phyloP scores from a whole-genome alignment of 2,888 invertebrate species.

The Drosophila testacea region DNA sequence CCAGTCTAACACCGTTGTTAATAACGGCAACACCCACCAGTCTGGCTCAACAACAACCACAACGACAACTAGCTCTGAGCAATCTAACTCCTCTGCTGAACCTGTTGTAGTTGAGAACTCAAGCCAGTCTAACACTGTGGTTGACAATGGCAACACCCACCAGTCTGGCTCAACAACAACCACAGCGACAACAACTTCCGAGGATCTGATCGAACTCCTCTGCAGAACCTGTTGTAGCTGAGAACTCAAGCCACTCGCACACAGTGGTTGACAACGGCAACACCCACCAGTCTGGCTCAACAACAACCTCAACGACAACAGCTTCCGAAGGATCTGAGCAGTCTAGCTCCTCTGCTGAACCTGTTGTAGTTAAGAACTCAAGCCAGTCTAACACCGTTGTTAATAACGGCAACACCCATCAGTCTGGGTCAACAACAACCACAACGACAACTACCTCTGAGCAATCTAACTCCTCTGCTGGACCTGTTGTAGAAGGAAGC shows the following conservation, averaged over 20 bases:
- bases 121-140: not conserved
- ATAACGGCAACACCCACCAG: slow-evolving; percentile 3
- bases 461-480: not conserved
- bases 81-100: not conserved
- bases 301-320: slow-evolving; percentile 21
- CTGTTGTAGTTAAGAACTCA: not conserved
- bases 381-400: not conserved
- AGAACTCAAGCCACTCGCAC: not conserved
- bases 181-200: slow-evolving; percentile 12
- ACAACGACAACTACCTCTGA: slow-evolving; percentile 10
- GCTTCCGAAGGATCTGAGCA: not conserved
- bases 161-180: slow-evolving; percentile 19
- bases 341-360: not conserved
- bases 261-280: slow-evolving; percentile 4
- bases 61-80: not conserved
- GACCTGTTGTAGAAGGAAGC: not conserved
- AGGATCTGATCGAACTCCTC: not conserved
- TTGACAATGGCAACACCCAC: slow-evolving; percentile 4
- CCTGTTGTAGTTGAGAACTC: not conserved
- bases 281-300: slow-evolving; percentile 11
- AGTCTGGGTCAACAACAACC: slow-evolving; percentile 19
- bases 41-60: slow-evolving; percentile 22
- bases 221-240: not conserved
- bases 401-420: not conserved
- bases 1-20: not conserved